Evolutionary conservation across 2,113 vertebrate genomes (phyloP).

Genomic region (Saccopteryx bilineata): DNA sequence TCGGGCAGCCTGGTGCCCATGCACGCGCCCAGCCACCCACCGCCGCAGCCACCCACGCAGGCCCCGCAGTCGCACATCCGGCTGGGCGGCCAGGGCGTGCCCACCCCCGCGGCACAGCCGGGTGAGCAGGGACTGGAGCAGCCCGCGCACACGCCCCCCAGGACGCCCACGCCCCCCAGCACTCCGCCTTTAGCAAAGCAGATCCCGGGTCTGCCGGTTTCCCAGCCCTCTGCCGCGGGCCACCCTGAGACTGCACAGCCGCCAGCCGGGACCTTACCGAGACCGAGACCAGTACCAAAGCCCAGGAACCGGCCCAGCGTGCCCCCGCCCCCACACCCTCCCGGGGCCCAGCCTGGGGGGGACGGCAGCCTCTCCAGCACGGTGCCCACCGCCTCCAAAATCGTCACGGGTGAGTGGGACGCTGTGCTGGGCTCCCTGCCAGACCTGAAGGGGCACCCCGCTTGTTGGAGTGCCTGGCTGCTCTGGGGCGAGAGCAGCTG

Average conservation of each 20-base stretch:
- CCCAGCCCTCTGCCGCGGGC: constrained; percentile 52
- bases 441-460: too few species aligned
- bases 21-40: constrained; percentile 96
- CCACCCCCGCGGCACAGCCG: constrained; percentile 1
- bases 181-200: constrained; percentile 91
- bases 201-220: background rate
- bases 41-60: constrained; percentile 94
- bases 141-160: constrained; percentile 88
- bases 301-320: constrained; percentile 95
- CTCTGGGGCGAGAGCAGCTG: background rate
- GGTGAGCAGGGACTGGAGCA: constrained; percentile 87
- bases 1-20: constrained; percentile 93
- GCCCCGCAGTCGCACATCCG: constrained; percentile 85
- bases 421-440: background rate
- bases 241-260: constrained; percentile 85
- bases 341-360: constrained; percentile 74
- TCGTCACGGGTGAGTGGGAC: constrained; percentile 93
- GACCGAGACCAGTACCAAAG: constrained; percentile 94
- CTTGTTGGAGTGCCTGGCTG: background rate
- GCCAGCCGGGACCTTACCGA: constrained; percentile 91
- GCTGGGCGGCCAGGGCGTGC: constrained; percentile 61
- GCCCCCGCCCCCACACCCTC: constrained; percentile 95
- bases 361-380: constrained; percentile 81
- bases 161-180: constrained; percentile 94
- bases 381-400: constrained; percentile 88